Evolutionary conservation across 2,888 invertebrate genomes (phyloP).

Genomic region (Oscheius onirici): DNA sequence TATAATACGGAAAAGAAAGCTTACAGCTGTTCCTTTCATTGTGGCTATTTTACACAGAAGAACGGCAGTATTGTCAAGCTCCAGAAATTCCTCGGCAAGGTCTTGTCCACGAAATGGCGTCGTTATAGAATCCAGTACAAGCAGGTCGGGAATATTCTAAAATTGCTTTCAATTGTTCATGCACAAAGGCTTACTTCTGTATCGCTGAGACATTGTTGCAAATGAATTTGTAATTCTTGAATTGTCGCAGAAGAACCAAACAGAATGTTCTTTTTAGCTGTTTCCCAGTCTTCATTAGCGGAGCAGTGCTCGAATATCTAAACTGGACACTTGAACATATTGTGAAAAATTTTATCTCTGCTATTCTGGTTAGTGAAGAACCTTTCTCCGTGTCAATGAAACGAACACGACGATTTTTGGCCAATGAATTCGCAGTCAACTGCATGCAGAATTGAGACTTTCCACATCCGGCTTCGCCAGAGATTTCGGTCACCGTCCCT

Average conservation of each 20-base stretch:
- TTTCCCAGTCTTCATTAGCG: no score
- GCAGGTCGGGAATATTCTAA: constrained; percentile 6
- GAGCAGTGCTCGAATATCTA: no score
- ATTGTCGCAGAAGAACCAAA: background rate
- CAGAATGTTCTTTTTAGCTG: no score
- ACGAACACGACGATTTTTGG: background rate
- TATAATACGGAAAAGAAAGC: background rate
- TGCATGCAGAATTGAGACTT: constrained; percentile 34
- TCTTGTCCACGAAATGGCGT: constrained; percentile 20
- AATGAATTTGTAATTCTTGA: background rate
- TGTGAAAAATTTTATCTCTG: constrained; percentile 10
- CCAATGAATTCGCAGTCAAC: constrained; percentile 8
- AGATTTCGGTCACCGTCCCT: constrained; percentile 25
- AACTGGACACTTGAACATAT: no score
- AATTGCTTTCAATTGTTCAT: background rate
- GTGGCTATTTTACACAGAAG: constrained; percentile 21
- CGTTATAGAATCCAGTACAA: constrained; percentile 27
- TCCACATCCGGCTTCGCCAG: constrained; percentile 31
- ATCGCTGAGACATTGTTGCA: background rate
- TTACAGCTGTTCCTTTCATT: constrained; percentile 5
- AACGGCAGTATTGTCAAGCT: constrained; percentile 4
- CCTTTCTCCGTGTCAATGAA: constrained; percentile 34
- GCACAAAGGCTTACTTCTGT: background rate
- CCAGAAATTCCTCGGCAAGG: background rate
- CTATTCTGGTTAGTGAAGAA: constrained; percentile 14